Conservation (phyloP, 2,888 invertebrate species). For the Hydrotaea cyrtoneurina region DNA sequence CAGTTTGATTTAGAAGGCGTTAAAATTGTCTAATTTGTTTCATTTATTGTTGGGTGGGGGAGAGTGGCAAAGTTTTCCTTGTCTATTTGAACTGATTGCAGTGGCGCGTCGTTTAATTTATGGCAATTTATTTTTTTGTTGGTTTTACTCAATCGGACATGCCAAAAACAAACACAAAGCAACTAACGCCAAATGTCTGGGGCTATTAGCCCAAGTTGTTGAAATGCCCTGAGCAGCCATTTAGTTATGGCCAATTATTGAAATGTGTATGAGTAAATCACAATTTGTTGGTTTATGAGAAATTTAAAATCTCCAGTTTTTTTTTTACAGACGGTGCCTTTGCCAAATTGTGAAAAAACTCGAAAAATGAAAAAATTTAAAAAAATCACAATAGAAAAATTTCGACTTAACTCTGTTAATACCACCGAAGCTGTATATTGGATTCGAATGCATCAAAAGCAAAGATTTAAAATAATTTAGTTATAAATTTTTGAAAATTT, state of each 20-base stretch:
- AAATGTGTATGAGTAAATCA: constrained; percentile 25
- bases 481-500: no score
- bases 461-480: no score
- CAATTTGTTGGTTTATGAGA: constrained; percentile 3
- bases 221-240: constrained; percentile 42
- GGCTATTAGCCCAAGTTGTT: constrained; percentile 34
- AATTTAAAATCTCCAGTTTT: no score
- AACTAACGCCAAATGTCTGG: not conserved
- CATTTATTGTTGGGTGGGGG: not conserved
- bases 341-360: no score
- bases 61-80: not conserved
- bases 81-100: constrained; percentile 34
- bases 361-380: no score
- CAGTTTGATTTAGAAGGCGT: constrained; percentile 65
- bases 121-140: constrained; percentile 40
- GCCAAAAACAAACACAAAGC: not conserved
- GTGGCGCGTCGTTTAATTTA: constrained; percentile 26
- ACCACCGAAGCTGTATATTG: no score
- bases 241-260: constrained; percentile 45
- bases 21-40: constrained; percentile 60
- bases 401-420: no score
- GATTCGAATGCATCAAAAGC: no score
- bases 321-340: no score
- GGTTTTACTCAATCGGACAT: not conserved
- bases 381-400: no score